Evolutionary conservation across 2,888 invertebrate genomes (phyloP), one percentile per base, ranked within the genome.

Genomic region (Stegophylla sp.): DNA sequence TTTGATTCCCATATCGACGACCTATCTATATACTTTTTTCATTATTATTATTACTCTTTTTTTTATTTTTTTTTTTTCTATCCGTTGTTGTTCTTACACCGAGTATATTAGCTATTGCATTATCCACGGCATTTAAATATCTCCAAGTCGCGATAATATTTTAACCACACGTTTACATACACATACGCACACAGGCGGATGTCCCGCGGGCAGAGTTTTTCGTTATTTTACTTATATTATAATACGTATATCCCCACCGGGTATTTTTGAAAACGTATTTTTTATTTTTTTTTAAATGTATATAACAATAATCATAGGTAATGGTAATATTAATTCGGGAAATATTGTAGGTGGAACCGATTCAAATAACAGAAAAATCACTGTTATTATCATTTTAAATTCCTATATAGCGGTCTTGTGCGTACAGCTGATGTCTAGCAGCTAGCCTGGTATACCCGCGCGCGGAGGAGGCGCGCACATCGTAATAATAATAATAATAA

Each of bases 121-220:
- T 79, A 79, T 61, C 45, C 48, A 34, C 23, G 48, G 77, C 79
- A 79, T 79, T 79, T 79, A 79, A 79, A 79, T 79, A 79, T 79
- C 69, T 79, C 69, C 79, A 71, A 71, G 79, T 79, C 63, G 79
- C 79, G 79, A 79, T 79, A 79, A 79, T 79, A 79, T 79, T 79
- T 79, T 79, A 71, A 79, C 69, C 51, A 75, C 34, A 71, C 53
- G 53, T 53, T 53, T 53, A 48, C 34, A 59, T 26, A 69, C 77
- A 67, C 64, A 51, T 53, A 15, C 13, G 34, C 28, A 12, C 66
- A 43, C 43, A 66, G 59, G 45, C 77, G 77, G 56, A 43, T 69
- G 69, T 77, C 79, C 71, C 71, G 34, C 23, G 71, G 79, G 61
- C 59, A 64, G 28, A 51, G 51, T 48, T 51, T 51, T 51, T 41